Evolutionary conservation across 2,113 vertebrate genomes (phyloP).

Genomic region (Catharus bicknelli): DNA sequence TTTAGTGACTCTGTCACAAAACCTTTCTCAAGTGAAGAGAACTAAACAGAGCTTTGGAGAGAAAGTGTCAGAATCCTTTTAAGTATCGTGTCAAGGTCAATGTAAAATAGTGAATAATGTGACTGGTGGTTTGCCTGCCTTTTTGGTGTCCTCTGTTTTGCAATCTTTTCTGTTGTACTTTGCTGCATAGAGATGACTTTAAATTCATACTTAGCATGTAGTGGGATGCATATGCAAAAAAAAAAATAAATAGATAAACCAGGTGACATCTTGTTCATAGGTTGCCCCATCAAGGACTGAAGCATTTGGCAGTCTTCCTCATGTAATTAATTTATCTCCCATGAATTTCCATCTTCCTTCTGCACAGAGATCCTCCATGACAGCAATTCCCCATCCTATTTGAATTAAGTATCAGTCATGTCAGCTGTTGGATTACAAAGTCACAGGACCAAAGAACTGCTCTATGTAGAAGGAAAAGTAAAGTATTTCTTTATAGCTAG

Average conservation of each 20-base stretch:
- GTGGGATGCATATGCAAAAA: background rate
- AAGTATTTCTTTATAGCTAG: background rate
- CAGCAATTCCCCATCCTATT: background rate
- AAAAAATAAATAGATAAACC: background rate
- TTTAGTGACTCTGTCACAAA: background rate
- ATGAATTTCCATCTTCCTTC: background rate
- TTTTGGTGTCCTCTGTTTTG: background rate
- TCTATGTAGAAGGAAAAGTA: background rate
- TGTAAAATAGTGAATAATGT: background rate
- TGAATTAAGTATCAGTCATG: background rate
- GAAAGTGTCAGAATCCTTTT: background rate
- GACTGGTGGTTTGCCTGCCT: background rate
- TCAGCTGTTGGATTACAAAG: background rate
- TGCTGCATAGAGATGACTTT: background rate
- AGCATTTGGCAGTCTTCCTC: background rate
- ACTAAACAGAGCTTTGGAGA: background rate
- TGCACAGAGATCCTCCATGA: background rate
- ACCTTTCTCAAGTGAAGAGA: background rate
- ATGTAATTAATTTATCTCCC: background rate
- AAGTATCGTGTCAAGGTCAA: background rate
- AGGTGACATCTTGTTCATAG: background rate
- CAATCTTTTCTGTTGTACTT: background rate
- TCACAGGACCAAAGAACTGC: background rate
- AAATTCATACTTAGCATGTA: background rate
- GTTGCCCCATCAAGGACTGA: background rate